A percentile compares a stretch with the other conserved stretches of the same genome.
phyloP scores from a whole-genome alignment of 2,797 vertebrate species.

The Gallinago stenura region DNA sequence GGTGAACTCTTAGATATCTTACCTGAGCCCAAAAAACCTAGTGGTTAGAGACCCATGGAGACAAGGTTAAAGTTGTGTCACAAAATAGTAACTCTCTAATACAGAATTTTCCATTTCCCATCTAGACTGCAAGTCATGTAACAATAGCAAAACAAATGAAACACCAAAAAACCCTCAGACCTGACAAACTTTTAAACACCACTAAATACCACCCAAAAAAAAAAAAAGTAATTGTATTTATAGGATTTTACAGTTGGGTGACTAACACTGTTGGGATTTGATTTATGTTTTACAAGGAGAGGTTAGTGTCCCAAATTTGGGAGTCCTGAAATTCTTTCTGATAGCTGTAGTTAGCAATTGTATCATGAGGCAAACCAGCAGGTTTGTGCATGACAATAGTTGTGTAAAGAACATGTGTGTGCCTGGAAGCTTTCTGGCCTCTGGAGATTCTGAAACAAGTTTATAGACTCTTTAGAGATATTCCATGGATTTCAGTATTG shows the following conservation, averaged over 20 bases:
- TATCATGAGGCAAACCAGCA: background rate
- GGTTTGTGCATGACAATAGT: background rate
- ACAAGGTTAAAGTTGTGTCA: background rate
- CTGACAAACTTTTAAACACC: background rate
- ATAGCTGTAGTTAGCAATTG: background rate
- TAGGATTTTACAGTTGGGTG: background rate
- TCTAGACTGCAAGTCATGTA: background rate
- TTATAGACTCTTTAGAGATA: background rate
- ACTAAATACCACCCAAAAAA: background rate
- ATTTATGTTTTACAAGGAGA: background rate
- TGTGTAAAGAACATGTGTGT: background rate
- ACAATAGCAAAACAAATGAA: background rate
- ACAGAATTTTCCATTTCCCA: background rate
- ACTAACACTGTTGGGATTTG: background rate
- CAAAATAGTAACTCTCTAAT: background rate
- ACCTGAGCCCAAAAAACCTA: background rate
- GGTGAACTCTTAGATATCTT: background rate
- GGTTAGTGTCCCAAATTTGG: background rate
- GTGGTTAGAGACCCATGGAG: background rate
- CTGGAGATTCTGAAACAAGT: background rate
- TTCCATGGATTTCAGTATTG: background rate
- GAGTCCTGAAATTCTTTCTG: background rate
- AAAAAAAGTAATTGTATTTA: background rate
- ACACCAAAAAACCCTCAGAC: background rate
- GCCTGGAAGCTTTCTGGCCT: background rate